These are phyloP conservation scores for Allolobophora icterica DNA, from an alignment of 2,888 invertebrate genomes.

Conservation along the genomic window DNA sequence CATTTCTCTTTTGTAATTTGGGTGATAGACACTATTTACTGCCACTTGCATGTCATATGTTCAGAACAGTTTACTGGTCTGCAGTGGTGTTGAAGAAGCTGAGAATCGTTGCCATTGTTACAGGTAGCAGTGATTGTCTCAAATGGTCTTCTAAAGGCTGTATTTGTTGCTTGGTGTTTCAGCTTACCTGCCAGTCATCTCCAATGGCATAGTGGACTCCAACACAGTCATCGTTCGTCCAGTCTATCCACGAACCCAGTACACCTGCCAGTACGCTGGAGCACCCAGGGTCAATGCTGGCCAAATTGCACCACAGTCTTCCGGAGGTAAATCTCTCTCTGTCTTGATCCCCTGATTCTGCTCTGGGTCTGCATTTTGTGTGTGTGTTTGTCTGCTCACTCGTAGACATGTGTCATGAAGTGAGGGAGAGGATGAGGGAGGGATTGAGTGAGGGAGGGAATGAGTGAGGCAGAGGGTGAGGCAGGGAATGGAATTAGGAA, in stretches of 20 bases:
- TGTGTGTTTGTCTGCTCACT: not conserved
- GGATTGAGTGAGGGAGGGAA: too few species aligned
- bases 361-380: not conserved
- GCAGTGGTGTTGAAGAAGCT: not conserved
- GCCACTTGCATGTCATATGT: not conserved
- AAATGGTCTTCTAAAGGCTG: not conserved
- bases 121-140: not conserved
- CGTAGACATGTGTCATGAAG: not conserved
- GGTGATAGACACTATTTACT: not conserved
- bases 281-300: conserved; percentile 78
- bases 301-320: conserved; percentile 64
- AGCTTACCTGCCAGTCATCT: conserved; percentile 21
- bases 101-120: too few species aligned
- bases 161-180: not conserved
- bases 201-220: conserved; percentile 18
- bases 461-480: too few species aligned
- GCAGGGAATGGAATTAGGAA: too few species aligned
- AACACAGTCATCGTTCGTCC: conserved; percentile 38
- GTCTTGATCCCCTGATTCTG: not conserved
- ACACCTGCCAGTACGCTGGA: conserved; percentile 50
- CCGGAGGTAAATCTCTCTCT: not conserved
- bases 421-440: too few species aligned
- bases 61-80: not conserved
- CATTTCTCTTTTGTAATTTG: not conserved
- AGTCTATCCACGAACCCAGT: conserved; percentile 43